Base-by-base conservation (phyloP, 2,888 invertebrate species). In the Lapara coniferarum region DNA sequence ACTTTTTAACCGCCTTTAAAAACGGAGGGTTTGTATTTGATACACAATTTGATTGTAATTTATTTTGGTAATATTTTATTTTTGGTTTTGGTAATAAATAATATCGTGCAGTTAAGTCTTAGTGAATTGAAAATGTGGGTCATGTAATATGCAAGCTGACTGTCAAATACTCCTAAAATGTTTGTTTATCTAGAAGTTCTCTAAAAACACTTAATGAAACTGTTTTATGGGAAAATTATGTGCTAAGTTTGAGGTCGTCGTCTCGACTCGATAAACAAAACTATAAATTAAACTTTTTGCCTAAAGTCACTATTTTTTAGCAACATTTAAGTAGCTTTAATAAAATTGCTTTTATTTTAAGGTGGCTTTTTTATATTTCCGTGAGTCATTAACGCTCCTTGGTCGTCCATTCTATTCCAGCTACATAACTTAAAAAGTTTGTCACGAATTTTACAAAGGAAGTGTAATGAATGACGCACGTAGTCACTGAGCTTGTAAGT, bases 231-330 rank as follows among this genome's bases (percentile, higher is more conserved):
- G 63, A 13, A 1, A 63, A 19, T 63, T 19, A 19, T 63, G 10
- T 7, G 46, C 49, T 46, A 63, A 63, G n/a, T 46, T 16, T 63
- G 19, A 16, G 63, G 63, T 49, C 63, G 25, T 63, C 63, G 63
- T 16, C 13, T 63, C 16, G 2, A 0, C 13, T 46, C 2, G 10
- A 46, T 2, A 63, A 63, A 63, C 12, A 46, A 59, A 16, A 37
- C 14, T 44, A 44, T 49, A n/a, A 4, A 5, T 19, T 13, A 37
- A 37, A 49, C 12, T 13, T 10, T 12, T 19, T 25, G 46, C 19
- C 49, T 10, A 12, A 10, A 5, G 46, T 46, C 6, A 6, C 5
- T 19, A 63, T 12, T 63, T 46, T 46, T 46, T 46, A 46, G 59
- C 46, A 46, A 46, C 16, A 46, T 44, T n/a, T 46, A 19, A 2